phyloP scores from a whole-genome alignment of 1,140 invertebrate species.

The Stenopsyche tienmushanensis region DNA sequence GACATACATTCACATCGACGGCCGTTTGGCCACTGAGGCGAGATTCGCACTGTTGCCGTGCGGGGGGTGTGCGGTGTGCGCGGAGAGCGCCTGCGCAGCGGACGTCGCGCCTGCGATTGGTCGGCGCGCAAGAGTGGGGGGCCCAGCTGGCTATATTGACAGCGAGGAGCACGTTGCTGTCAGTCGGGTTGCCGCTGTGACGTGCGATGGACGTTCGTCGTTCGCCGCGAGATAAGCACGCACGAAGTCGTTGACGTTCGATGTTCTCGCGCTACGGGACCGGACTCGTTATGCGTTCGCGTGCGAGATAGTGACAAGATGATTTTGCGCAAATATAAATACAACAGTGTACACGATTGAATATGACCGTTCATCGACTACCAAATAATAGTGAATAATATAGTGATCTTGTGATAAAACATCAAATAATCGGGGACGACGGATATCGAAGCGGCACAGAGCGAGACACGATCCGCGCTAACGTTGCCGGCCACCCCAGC shows the following conservation, averaged over 20 bases:
- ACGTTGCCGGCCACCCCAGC: background rate
- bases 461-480: background rate
- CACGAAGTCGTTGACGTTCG: background rate
- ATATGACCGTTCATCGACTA: background rate
- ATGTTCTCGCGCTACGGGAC: conserved; percentile 10
- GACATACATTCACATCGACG: too few species aligned
- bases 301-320: conserved; percentile 6
- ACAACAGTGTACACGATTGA: conserved; percentile 2
- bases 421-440: background rate
- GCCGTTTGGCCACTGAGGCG: too few species aligned
- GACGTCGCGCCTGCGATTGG: conserved; percentile 1
- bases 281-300: conserved; percentile 12
- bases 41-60: too few species aligned
- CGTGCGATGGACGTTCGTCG: conserved; percentile 47
- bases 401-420: background rate
- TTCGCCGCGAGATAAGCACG: background rate
- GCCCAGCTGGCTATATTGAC: conserved; percentile 59
- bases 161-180: conserved; percentile 51
- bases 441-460: conserved; percentile 9
- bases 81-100: too few species aligned
- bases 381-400: background rate
- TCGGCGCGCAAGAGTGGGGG: conserved; percentile 19
- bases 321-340: conserved; percentile 10
- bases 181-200: conserved; percentile 50
- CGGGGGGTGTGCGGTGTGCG: background rate